Conservation (phyloP, 2,888 invertebrate species). For the Drosophila longiperda region DNA sequence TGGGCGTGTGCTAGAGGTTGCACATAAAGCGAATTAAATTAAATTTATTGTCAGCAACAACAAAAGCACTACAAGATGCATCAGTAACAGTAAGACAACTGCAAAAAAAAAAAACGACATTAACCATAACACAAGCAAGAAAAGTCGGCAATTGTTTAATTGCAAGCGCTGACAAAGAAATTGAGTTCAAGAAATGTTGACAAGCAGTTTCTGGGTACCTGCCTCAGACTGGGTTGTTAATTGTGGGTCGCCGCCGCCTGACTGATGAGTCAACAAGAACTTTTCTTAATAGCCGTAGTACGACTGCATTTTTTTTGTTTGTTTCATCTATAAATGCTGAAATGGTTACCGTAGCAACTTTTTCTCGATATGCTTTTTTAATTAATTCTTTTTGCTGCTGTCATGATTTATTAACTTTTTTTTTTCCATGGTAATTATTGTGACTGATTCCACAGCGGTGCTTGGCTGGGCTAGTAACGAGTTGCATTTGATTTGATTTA, state of each 20-base stretch:
- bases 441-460: conserved; percentile 71
- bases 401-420: conserved; percentile 73
- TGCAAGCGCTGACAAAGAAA: conserved; percentile 74
- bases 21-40: conserved; percentile 61
- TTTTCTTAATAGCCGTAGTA: conserved; percentile 70
- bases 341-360: conserved; percentile 70
- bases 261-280: conserved; percentile 77
- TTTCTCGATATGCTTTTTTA: conserved; percentile 65
- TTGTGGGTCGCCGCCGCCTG: conserved; percentile 57
- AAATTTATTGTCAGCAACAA: conserved; percentile 65
- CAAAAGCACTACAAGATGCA: conserved; percentile 42
- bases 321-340: conserved; percentile 29
- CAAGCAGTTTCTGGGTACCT: conserved; percentile 65
- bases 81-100: conserved; percentile 42
- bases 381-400: conserved; percentile 73
- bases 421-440: conserved; percentile 66
- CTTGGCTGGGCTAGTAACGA: conserved; percentile 59
- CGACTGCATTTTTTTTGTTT: conserved; percentile 48
- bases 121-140: conserved; percentile 42
- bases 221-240: conserved; percentile 51
- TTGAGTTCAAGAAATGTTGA: conserved; percentile 73
- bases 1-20: conserved; percentile 63
- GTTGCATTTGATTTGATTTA: conserved; percentile 79
- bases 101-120: conserved; percentile 31
- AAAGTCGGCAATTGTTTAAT: conserved; percentile 73